Conservation (phyloP, 1,140 invertebrate species). For the Achroia grisella region DNA sequence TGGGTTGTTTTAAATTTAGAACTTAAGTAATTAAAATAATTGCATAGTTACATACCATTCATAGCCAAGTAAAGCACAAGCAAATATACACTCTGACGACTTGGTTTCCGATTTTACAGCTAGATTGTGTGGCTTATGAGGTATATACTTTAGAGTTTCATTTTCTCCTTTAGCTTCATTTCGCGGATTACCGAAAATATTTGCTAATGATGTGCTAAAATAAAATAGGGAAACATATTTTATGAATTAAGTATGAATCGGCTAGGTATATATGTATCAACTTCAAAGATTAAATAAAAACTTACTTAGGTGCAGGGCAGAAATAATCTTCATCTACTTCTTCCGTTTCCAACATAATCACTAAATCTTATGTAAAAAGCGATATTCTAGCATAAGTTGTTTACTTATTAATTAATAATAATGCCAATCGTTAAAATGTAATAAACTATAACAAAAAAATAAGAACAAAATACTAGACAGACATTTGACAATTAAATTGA, state of each 20-base stretch:
- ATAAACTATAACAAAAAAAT: too few relatives aligned
- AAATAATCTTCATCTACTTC: constrained; percentile 61
- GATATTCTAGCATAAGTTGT: too few relatives aligned
- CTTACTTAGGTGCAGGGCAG: constrained; percentile 46
- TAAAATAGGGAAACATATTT: not conserved
- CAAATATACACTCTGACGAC: constrained; percentile 40
- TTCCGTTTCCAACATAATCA: constrained; percentile 43
- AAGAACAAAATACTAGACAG: too few relatives aligned
- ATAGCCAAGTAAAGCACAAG: constrained; percentile 40
- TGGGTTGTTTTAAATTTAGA: too few relatives aligned
- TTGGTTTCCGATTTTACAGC: constrained; percentile 28
- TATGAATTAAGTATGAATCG: not conserved
- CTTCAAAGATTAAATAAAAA: not conserved
- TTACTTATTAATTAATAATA: too few relatives aligned
- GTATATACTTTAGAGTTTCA: constrained; percentile 47
- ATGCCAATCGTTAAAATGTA: too few relatives aligned
- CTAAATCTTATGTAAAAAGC: too few relatives aligned
- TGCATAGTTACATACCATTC: constrained; percentile 40
- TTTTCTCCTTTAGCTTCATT: constrained; percentile 29
- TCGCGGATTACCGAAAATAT: constrained; percentile 36
- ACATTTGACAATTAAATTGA: too few relatives aligned
- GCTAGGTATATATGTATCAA: too few relatives aligned
- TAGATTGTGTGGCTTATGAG: constrained; percentile 29
- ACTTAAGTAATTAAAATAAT: too few relatives aligned
- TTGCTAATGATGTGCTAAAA: constrained; percentile 49